These are phyloP conservation scores for Hydractinia echinata DNA, from an alignment of 30 jellyfish, hydroid and myxozoan genomes.

Conservation along the genomic window DNA sequence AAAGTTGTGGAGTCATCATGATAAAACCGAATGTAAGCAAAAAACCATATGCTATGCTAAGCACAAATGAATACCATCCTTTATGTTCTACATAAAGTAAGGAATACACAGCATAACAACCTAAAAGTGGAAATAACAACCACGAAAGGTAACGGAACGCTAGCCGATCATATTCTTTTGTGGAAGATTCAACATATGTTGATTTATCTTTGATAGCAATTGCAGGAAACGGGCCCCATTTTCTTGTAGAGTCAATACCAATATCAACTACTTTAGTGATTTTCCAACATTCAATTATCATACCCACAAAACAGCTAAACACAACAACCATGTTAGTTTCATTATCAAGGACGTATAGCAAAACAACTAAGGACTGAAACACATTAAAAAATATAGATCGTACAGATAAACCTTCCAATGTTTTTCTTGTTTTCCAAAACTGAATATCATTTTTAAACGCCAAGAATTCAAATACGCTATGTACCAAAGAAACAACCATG, in stretches of 20 bases:
- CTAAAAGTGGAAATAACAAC: constrained; percentile 81
- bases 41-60: constrained; percentile 89
- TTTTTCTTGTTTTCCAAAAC: constrained; percentile 87
- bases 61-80: constrained; percentile 98
- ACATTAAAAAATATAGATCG: constrained; percentile 87
- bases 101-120: constrained; percentile 91
- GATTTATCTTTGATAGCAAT: constrained; percentile 73
- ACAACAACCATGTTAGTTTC: constrained; percentile 94
- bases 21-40: constrained; percentile 91
- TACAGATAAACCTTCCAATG: constrained; percentile 96
- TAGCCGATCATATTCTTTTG: constrained; percentile 82
- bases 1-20: constrained; percentile 99
- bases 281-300: constrained; percentile 90
- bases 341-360: constrained; percentile 87
- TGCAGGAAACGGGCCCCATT: constrained; percentile 95
- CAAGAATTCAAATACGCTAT: constrained; percentile 91
- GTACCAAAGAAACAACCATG: constrained; percentile 87
- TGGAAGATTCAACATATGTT: constrained; percentile 70
- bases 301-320: constrained; percentile 85
- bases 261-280: constrained; percentile 93
- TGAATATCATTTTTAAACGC: constrained; percentile 98
- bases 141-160: constrained; percentile 91
- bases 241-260: constrained; percentile 36
- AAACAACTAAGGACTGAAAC: constrained; percentile 87
- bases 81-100: constrained; percentile 86